Conservation (phyloP, 30 jellyfish, hydroid and myxozoan genomes). For the Hydractinia symbiolongicarpus region DNA sequence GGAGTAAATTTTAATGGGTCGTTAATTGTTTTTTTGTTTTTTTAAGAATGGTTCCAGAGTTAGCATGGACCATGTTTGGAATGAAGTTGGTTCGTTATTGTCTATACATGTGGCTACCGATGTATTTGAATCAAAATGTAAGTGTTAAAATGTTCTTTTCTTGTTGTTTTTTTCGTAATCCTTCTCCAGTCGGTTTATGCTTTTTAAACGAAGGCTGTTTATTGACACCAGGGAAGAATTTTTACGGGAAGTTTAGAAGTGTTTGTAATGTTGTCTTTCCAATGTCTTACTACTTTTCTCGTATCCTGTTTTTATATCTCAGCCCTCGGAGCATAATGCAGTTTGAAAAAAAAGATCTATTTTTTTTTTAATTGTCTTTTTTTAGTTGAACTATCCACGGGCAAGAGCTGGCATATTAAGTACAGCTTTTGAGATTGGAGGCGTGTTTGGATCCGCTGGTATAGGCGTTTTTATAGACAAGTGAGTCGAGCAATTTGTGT, state of each 20-base stretch:
- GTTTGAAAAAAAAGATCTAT: background rate
- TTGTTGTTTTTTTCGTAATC: background rate
- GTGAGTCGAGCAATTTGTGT: constrained; percentile 4
- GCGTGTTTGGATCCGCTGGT: constrained; percentile 90
- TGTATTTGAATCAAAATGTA: constrained; percentile 76
- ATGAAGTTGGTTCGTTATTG: constrained; percentile 95
- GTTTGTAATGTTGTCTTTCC: background rate
- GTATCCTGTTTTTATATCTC: too few species aligned
- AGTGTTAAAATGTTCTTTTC: constrained; percentile 1
- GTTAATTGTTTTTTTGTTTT: background rate
- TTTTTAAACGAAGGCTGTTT: background rate
- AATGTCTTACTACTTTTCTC: background rate
- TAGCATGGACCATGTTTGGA: constrained; percentile 80
- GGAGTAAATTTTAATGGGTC: background rate
- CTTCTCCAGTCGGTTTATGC: background rate
- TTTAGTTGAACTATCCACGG: constrained; percentile 53
- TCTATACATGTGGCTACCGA: constrained; percentile 94
- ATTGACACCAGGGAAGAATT: background rate
- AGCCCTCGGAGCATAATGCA: too few species aligned
- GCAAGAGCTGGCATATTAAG: constrained; percentile 83
- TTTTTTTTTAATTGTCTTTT: background rate
- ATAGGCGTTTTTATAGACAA: constrained; percentile 83
- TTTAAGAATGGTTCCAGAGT: constrained; percentile 85
- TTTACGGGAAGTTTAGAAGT: background rate
- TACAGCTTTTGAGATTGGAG: constrained; percentile 93